phyloP scores from a whole-genome alignment of 64 coral and sea anemone species.

The Orbicella faveolata region DNA sequence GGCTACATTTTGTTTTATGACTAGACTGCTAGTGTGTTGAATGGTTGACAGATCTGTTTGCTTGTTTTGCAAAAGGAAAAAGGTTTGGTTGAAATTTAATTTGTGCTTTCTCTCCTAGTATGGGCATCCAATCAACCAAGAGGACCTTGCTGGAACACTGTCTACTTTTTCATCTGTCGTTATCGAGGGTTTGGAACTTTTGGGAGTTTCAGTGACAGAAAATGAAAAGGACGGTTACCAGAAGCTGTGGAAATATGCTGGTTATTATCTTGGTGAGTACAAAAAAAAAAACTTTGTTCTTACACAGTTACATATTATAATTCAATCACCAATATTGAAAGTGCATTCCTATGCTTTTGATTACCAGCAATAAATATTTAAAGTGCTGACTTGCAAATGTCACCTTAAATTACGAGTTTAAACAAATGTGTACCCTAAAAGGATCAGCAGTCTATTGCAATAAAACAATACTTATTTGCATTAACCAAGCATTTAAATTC shows the following conservation, averaged over 20 bases:
- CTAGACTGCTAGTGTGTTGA: no score
- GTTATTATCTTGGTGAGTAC: constrained; percentile 44
- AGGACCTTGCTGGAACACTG: constrained; percentile 43
- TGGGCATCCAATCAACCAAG: constrained; percentile 55
- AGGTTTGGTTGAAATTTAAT: neutral
- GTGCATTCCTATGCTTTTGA: no score
- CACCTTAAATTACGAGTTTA: no score
- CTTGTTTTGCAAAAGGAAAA: no score
- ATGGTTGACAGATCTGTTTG: no score
- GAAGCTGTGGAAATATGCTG: constrained; percentile 50
- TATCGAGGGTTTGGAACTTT: neutral
- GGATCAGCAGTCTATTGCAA: neutral
- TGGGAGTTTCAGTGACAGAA: neutral
- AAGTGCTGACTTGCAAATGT: no score
- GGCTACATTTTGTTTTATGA: no score
- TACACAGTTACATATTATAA: no score
- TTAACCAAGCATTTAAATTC: neutral
- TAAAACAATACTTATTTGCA: neutral
- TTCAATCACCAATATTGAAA: no score
- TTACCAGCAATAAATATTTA: no score
- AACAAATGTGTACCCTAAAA: no score
- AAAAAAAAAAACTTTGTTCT: neutral
- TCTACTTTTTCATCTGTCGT: constrained; percentile 24
- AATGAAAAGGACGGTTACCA: constrained; percentile 33
- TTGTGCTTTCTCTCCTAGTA: neutral